Base-by-base conservation (phyloP, 2,113 vertebrate genomes). In the zebrafish (Danio rerio) region DNA sequence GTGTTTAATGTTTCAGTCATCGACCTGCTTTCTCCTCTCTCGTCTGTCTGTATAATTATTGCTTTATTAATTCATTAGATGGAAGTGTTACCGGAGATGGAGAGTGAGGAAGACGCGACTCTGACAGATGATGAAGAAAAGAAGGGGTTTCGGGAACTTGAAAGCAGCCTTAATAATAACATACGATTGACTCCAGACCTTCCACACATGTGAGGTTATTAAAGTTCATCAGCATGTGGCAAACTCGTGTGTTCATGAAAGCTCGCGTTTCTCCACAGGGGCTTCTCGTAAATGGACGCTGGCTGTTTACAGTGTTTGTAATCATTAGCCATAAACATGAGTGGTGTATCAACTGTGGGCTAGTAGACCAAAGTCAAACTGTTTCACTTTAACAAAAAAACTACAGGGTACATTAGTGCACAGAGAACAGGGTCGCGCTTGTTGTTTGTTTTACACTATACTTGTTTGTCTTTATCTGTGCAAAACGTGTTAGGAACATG, bases 121-220 rank as follows among this genome's bases (percentile, higher is more conserved):
- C n/a, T 73, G 42, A 68, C 62, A 47, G 81, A 72, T 6, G 79
- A 71, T 40, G 81, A 58, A 15, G 65, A 83, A 18, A 61, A 77
- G 20, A 18, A 16, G 31, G 83, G 79, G 16, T 78, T 86, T 50
- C 66, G 13, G 50, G 77, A 85, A 10, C 52, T 86, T 21, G 86
- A 88, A 55, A 80, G 85, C 13, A 71, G 52, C 5, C 80, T 85
- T 11, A 18, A 69, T 11, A 18, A 69, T 49, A 79, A 76, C 59
- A 79, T 84, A 56, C 74, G 81, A 20, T 78, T 84, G 18, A 78
- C 21, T 11, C 49, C 66, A 7, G 50, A 56, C 9, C 11, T 50
- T 20, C 20, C 58, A 15, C 71, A 77, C 31, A 12, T 62, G 86
- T 88, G 74, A 87, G 90, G 83, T 89, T 86, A 89, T 86, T 40